Conservation (phyloP, 2,113 vertebrate genomes). For the Hemiscyllium ocellatum region DNA sequence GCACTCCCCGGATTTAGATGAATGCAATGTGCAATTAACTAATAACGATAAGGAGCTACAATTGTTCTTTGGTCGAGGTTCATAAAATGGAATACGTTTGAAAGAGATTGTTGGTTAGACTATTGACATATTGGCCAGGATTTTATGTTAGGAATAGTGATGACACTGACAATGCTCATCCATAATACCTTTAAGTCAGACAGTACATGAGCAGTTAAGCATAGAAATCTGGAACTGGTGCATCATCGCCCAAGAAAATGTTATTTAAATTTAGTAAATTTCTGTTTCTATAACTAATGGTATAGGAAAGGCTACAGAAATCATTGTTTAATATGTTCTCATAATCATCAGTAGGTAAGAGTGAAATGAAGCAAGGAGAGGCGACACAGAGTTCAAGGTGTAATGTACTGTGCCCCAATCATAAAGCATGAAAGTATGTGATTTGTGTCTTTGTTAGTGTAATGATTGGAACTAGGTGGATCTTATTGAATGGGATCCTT, state of each 20-base stretch:
- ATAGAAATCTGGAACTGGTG: background rate
- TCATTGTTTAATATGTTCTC: background rate
- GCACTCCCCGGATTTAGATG: background rate
- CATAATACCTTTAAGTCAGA: background rate
- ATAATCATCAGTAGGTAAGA: no score
- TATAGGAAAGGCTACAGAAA: background rate
- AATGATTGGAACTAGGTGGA: no score
- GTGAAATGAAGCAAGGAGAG: no score
- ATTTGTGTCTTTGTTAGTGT: no score
- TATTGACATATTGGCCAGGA: background rate
- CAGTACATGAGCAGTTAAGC: background rate
- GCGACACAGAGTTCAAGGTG: no score
- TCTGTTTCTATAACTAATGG: background rate
- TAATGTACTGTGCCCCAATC: no score
- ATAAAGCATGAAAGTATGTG: no score
- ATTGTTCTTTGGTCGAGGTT: background rate
- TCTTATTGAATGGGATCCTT: no score
- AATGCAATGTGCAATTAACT: background rate
- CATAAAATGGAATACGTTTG: background rate
- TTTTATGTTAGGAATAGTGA: background rate
- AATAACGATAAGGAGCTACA: background rate
- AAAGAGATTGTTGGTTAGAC: background rate
- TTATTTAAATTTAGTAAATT: no score
- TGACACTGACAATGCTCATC: background rate
- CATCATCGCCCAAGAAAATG: no score